Evolutionary conservation across 2,888 invertebrate species (phyloP).

Genomic region (Nymphalis polychloros): DNA sequence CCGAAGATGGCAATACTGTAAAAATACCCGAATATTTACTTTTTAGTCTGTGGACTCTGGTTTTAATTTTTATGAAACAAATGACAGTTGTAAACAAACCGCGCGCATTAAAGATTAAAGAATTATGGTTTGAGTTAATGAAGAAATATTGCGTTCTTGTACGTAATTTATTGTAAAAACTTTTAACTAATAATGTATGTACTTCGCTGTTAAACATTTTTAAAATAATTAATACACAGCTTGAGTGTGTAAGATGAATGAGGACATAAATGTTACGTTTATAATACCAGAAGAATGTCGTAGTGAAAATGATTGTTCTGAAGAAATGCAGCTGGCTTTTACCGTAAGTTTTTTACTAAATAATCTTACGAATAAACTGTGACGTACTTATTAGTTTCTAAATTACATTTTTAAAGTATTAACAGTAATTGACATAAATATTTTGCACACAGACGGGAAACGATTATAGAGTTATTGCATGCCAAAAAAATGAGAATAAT

Average conservation of each 20-base stretch:
- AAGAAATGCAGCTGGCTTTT: conserved; percentile 83
- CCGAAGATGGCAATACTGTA: background rate
- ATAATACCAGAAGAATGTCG: conserved; percentile 75
- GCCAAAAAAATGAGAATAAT: too few species aligned
- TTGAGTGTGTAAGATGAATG: conserved; percentile 53
- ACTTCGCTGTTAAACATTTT: background rate
- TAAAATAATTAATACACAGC: background rate
- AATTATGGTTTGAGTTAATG: too few species aligned
- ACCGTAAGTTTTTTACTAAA: conserved; percentile 65
- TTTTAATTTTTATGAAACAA: conserved; percentile 9
- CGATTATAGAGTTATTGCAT: too few species aligned
- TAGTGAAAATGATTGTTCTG: conserved; percentile 78
- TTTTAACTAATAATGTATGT: background rate
- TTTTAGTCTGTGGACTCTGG: background rate
- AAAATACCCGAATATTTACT: background rate
- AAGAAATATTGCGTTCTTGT: background rate
- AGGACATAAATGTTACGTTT: conserved; percentile 75
- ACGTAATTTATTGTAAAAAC: too few species aligned
- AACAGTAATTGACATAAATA: too few species aligned
- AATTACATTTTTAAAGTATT: too few species aligned
- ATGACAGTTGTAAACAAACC: conserved; percentile 40
- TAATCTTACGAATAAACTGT: too few species aligned
- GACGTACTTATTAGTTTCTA: too few species aligned
- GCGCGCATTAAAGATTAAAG: conserved; percentile 19
- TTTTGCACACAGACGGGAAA: too few species aligned